phyloP scores from a whole-genome alignment of 2,888 invertebrate genomes.

The Lymantria monacha region DNA sequence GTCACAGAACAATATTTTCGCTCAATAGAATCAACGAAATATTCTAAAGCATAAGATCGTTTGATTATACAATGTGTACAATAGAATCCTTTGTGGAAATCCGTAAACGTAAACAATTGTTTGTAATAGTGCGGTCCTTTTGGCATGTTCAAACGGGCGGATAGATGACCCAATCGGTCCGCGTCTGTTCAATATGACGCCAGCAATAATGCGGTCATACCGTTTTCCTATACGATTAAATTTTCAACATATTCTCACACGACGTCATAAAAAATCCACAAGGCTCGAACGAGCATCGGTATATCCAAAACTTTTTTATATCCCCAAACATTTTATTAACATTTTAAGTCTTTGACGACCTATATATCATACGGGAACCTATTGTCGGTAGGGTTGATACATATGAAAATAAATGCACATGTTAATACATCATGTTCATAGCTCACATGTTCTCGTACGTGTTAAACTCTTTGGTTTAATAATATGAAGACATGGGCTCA shows the following conservation, averaged over 20 bases:
- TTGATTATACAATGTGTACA: constrained; percentile 20
- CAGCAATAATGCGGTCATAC: constrained; percentile 57
- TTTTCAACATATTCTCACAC: constrained; percentile 64
- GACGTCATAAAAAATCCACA: constrained; percentile 39
- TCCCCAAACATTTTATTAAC: constrained; percentile 33
- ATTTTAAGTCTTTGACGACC: constrained; percentile 31
- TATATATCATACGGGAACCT: constrained; percentile 43
- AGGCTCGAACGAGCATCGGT: constrained; percentile 23
- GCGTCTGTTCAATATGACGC: constrained; percentile 66
- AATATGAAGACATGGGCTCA: too few relatives aligned
- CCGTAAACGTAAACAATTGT: constrained; percentile 32
- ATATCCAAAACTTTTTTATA: constrained; percentile 30
- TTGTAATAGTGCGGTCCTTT: constrained; percentile 33
- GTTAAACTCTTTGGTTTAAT: too few relatives aligned
- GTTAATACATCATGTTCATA: too few relatives aligned
- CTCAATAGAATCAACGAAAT: neutral
- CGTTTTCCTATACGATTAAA: constrained; percentile 57
- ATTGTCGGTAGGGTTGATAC: constrained; percentile 49
- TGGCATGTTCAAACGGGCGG: constrained; percentile 34
- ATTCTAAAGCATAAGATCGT: constrained; percentile 5
- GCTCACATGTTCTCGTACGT: too few relatives aligned
- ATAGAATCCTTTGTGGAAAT: constrained; percentile 17
- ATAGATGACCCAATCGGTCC: constrained; percentile 52
- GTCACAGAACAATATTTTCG: neutral
- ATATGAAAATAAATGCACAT: constrained; percentile 21